Evolutionary conservation across 2,113 vertebrate species (phyloP).

Genomic region (Passer domesticus): DNA sequence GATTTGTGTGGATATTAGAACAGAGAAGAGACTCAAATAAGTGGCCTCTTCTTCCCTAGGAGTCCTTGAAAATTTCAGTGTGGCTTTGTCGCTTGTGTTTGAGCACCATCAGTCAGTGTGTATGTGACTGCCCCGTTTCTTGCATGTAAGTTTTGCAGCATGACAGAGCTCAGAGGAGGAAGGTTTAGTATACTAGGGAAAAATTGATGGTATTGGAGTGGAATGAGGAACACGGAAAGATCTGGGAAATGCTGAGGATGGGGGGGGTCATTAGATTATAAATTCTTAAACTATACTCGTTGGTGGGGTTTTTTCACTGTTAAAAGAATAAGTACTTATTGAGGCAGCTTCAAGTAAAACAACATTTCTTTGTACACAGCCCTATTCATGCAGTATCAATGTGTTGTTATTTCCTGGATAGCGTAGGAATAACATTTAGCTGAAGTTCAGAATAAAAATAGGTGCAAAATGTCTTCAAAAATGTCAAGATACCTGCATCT

Average conservation of each 20-base stretch:
- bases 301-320: no score
- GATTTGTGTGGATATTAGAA: not conserved
- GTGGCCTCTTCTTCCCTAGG: not conserved
- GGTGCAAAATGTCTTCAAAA: not conserved
- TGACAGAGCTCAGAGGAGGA: not conserved
- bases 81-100: not conserved
- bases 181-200: not conserved
- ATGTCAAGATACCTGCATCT: not conserved
- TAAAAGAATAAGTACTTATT: not conserved
- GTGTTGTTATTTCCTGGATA: not conserved
- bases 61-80: not conserved
- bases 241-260: not conserved
- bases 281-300: not conserved
- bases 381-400: not conserved
- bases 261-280: not conserved
- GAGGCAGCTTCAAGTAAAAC: not conserved
- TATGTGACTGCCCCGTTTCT: accelerated
- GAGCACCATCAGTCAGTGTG: not conserved
- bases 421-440: not conserved
- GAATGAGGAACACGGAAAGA: not conserved
- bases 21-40: not conserved
- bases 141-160: not conserved
- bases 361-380: not conserved
- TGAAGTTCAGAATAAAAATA: not conserved
- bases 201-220: not conserved